Base-by-base conservation (phyloP, 2,113 vertebrate genomes). In the Myodes glareolus region DNA sequence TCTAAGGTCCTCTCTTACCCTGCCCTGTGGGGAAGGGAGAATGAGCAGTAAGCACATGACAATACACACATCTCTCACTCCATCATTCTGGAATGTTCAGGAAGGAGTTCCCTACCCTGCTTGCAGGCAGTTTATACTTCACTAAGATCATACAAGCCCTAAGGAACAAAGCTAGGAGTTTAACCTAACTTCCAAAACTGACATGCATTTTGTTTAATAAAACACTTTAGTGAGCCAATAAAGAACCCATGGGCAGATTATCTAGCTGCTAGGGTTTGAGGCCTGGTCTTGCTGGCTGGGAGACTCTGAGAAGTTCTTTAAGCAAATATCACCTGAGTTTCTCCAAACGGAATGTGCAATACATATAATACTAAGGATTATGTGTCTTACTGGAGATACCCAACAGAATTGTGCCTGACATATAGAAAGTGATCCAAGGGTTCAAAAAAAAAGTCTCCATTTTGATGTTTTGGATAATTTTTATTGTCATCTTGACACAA, bases 1-100 rank as follows among this genome's bases (percentile, higher is more conserved):
- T 10, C 13, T 36, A 9, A 27, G 8, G 17, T 36, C 42, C 58
- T 73, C 80, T 77, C 80, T 67, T 9, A 4, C 11, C 52, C 65
- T 45, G 84, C 33, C 61, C 65, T 11, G 2, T 70, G 47, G 39
- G 7, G 29, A 42, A 29, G 39, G 36, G 52, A 36, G 23, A 0
- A 0, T 52, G 31, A 45, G n/a, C 1, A 21, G 29, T 31, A 2
- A 33, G 21, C 11, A 0, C 0, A 33, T 11, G 4, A 0, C 19
- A 2, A 17, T 3, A 27, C 3, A 31, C 10, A 7, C n/a, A 1
- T 33, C 39, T 36, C n/a, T 88, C 25, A 3, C 42, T 77, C 93
- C 36, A 27, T 25, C 85, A 31, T 36, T 75, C 29, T 21, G 55
- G 4, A 1, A 39, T 3, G 11, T 17, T 0, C 0, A 73, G 36